These are phyloP conservation scores for Mus minutoides DNA, from an alignment of 2,797 vertebrate genomes.

Conservation along the genomic window DNA sequence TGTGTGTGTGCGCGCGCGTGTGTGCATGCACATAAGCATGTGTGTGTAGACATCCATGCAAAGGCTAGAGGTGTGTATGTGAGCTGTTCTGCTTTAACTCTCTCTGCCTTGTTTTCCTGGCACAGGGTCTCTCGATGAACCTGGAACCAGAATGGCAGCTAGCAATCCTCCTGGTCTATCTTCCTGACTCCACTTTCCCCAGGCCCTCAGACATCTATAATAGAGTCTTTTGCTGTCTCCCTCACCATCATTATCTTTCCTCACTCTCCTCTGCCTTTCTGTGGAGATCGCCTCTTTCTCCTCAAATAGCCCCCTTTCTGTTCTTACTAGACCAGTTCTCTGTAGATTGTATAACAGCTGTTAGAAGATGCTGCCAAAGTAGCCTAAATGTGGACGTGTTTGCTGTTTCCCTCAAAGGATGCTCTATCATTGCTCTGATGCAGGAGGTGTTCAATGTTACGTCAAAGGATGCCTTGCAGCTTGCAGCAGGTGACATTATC, in stretches of 20 bases:
- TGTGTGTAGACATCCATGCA: not conserved
- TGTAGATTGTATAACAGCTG: not conserved
- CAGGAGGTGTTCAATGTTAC: not conserved
- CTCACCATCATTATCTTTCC: no score
- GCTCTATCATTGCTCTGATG: not conserved
- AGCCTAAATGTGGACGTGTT: not conserved
- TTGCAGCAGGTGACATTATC: not conserved
- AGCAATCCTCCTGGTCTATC: not conserved
- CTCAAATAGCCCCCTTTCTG: not conserved
- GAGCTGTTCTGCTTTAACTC: not conserved
- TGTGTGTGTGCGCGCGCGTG: not conserved
- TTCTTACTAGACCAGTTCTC: not conserved
- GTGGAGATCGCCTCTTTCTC: not conserved
- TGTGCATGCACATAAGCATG: no score
- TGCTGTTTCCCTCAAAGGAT: not conserved
- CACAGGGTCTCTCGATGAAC: not conserved
- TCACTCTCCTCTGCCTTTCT: not conserved
- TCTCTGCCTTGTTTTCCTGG: not conserved
- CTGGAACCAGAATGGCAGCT: not conserved
- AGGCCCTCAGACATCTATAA: not conserved
- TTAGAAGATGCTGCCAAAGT: not conserved
- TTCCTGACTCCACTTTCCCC: not conserved
- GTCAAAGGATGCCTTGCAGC: not conserved
- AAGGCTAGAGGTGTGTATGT: not conserved
- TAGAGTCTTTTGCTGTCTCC: not conserved